Conservation (phyloP, 2,113 vertebrate genomes). For the Heterotis niloticus region DNA sequence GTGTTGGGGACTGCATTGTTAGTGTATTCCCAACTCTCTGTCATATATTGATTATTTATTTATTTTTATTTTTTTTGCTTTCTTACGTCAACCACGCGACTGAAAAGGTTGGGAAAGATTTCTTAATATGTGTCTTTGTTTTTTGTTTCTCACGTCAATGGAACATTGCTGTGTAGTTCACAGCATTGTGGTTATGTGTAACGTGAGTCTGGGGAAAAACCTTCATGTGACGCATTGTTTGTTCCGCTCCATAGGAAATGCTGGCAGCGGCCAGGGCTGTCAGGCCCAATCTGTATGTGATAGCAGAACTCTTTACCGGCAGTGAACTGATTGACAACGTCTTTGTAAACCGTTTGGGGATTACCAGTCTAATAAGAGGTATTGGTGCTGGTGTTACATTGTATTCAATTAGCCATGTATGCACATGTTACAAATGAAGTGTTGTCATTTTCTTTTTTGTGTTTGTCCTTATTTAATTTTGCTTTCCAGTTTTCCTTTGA, state of each 20-base stretch:
- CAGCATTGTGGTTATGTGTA: too few species aligned
- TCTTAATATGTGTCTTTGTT: too few species aligned
- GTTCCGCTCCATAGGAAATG: conserved; percentile 70
- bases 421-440: background rate
- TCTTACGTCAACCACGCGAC: too few species aligned
- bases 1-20: too few species aligned
- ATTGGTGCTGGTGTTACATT: conserved; percentile 37
- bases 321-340: conserved; percentile 79
- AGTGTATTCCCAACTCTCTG: too few species aligned
- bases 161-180: too few species aligned
- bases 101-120: too few species aligned
- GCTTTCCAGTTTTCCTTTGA: too few species aligned
- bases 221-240: background rate
- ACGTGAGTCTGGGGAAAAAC: background rate
- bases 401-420: too few species aligned
- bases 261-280: conserved; percentile 72
- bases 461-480: background rate
- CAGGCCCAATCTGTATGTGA: conserved; percentile 80
- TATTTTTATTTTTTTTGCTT: too few species aligned
- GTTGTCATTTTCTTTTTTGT: background rate
- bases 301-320: conserved; percentile 79
- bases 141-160: too few species aligned
- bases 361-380: conserved; percentile 78
- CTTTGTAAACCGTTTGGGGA: conserved; percentile 80
- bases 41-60: too few species aligned